These are phyloP conservation scores for Dipodomys stephensi DNA, from an alignment of 2,113 vertebrate genomes.

Conservation along the genomic window DNA sequence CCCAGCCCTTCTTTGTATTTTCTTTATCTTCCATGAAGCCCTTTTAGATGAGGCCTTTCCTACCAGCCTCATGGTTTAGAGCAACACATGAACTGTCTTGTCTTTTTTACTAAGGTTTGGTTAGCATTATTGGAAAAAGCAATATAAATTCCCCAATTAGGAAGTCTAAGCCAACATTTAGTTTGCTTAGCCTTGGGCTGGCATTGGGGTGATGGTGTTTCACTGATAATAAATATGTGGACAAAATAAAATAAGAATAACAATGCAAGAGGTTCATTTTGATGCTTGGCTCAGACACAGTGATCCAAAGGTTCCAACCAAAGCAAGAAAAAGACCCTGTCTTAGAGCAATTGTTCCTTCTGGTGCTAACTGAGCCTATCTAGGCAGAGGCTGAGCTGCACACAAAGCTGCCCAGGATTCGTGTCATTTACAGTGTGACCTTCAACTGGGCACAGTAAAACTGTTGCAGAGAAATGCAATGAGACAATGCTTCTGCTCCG, in stretches of 20 bases:
- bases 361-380: neutral
- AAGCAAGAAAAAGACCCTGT: neutral
- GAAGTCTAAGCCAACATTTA: neutral
- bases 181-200: neutral
- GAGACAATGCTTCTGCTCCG: neutral
- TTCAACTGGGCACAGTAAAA: neutral
- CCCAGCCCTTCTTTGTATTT: neutral
- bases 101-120: neutral
- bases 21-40: conserved; percentile 45
- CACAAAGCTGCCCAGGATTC: neutral
- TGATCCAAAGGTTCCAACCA: neutral
- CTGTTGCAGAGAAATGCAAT: neutral
- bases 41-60: neutral
- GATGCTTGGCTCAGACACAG: neutral
- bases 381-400: neutral
- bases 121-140: neutral
- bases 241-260: neutral
- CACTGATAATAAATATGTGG: neutral
- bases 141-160: neutral
- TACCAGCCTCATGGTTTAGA: neutral
- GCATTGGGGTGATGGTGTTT: neutral
- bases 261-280: neutral
- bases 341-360: neutral
- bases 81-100: neutral
- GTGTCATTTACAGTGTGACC: conserved; percentile 10